Base-by-base conservation (phyloP, 2,113 vertebrate genomes). In the Gambusia holbrooki region DNA sequence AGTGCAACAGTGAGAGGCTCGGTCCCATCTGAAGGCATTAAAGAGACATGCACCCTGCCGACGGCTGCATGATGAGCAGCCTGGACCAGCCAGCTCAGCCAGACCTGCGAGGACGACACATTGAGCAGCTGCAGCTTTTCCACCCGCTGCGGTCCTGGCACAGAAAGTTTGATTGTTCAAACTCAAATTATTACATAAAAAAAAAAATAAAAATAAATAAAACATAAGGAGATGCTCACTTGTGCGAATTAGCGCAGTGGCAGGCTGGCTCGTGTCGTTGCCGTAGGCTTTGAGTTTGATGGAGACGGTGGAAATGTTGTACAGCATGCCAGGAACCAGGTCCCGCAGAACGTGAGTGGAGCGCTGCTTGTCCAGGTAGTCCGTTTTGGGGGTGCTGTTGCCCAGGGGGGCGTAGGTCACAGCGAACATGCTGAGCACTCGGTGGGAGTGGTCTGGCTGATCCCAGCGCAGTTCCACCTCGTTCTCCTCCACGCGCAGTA, bases 221-320 rank as follows among this genome's bases (percentile, higher is more conserved):
- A 27, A 3, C 42, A 40, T 33, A 62, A 62, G 25, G 28, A 13
- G 0, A n/a, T 48, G 28, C 98, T 97, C 92, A 99, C 98, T 95
- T 51, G 97, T 99, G 90, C 94, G 97, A 54, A 96, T 93, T 32
- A 97, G 95, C 28, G 97, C 95, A 15, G 94, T 92, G 71, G 94
- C 92, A 0, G 98, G 96, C 84, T 96, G 95, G 91, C 98, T 99
- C 92, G 97, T 95, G 93, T 99, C 97, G 7, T 97, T 98, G 94
- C 95, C 96, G 93, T 97, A 96, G 90, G 92, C 76, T 85, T 97
- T 97, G 80, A 96, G 96, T 86, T 97, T 98, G 93, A 98, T 94
- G 4, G 97, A 97, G 94, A 97, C 96, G 84, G 97, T 95, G 11
- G 97, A 98, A 94, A 99, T 97, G 93, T 98, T 99, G 95, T 99